Percentiles rank a stretch among this genome's conserved stretches.
phyloP scores from a whole-genome alignment of 2,113 vertebrate genomes.

The Esox niger region DNA sequence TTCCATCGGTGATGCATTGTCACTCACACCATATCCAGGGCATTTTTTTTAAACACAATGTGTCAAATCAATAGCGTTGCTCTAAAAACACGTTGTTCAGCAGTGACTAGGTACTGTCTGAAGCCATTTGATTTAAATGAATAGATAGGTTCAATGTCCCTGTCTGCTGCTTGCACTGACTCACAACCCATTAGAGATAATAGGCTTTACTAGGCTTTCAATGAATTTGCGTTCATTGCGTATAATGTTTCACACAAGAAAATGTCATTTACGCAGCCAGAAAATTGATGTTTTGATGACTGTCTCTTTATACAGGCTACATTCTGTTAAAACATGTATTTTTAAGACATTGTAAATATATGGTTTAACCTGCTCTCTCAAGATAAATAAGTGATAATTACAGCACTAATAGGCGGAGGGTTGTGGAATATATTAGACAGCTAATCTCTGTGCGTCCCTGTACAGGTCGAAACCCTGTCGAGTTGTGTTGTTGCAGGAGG shows the following conservation, averaged over 20 bases:
- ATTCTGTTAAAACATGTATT: too few relatives aligned
- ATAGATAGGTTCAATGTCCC: constrained; percentile 12
- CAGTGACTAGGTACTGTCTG: not conserved
- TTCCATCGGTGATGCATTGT: constrained; percentile 7
- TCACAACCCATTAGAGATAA: not conserved
- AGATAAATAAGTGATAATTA: too few relatives aligned
- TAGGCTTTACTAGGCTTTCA: too few relatives aligned
- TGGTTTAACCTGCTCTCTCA: too few relatives aligned
- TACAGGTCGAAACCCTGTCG: not conserved
- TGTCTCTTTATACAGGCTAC: too few relatives aligned
- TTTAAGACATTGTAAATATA: too few relatives aligned
- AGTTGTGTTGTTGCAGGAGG: not conserved
- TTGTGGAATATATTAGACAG: too few relatives aligned
- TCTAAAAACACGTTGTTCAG: constrained; percentile 33
- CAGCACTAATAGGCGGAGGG: too few relatives aligned
- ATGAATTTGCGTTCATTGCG: too few relatives aligned
- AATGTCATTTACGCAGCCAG: too few relatives aligned
- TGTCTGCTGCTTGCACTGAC: not conserved
- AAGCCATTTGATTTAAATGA: constrained; percentile 17
- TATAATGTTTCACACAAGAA: too few relatives aligned
- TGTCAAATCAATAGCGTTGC: constrained; percentile 17
- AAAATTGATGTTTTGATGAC: too few relatives aligned
- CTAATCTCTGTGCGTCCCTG: not conserved
- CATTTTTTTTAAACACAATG: constrained; percentile 15
- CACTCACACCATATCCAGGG: constrained; percentile 1